phyloP scores from a whole-genome alignment of 1,140 invertebrate genomes.

The Hormaphis cornu region DNA sequence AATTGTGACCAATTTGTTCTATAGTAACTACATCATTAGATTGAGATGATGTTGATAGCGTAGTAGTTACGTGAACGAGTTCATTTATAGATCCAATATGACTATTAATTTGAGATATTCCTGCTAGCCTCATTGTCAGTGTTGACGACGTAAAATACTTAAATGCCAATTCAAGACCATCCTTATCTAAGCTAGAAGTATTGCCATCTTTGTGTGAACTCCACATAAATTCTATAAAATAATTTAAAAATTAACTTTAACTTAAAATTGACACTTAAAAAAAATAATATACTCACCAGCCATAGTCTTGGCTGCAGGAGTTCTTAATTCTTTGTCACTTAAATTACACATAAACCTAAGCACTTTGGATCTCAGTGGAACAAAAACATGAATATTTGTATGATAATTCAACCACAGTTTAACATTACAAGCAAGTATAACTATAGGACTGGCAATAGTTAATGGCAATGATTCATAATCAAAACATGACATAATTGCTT shows the following conservation, averaged over 20 bases:
- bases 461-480: constrained; percentile 66
- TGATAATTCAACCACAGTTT: constrained; percentile 90
- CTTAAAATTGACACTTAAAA: background rate
- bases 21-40: constrained; percentile 74
- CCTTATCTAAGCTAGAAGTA: constrained; percentile 74
- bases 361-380: constrained; percentile 73
- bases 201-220: constrained; percentile 83
- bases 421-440: constrained; percentile 80
- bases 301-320: constrained; percentile 79
- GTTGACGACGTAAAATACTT: constrained; percentile 92
- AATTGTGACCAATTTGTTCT: constrained; percentile 69
- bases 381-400: constrained; percentile 75
- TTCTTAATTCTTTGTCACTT: constrained; percentile 78
- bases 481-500: constrained; percentile 75
- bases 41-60: constrained; percentile 1
- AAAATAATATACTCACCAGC: constrained; percentile 52
- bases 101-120: constrained; percentile 88
- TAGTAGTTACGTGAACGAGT: constrained; percentile 53
- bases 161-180: constrained; percentile 81
- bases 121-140: constrained; percentile 80
- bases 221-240: constrained; percentile 75
- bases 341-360: constrained; percentile 88
- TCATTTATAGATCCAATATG: constrained; percentile 86
- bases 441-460: constrained; percentile 79
- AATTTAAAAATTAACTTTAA: constrained; percentile 31